Percentiles rank a stretch among this genome's conserved stretches.
phyloP scores from a whole-genome alignment of 2,888 invertebrate genomes.

The Eupeodes latifasciatus region DNA sequence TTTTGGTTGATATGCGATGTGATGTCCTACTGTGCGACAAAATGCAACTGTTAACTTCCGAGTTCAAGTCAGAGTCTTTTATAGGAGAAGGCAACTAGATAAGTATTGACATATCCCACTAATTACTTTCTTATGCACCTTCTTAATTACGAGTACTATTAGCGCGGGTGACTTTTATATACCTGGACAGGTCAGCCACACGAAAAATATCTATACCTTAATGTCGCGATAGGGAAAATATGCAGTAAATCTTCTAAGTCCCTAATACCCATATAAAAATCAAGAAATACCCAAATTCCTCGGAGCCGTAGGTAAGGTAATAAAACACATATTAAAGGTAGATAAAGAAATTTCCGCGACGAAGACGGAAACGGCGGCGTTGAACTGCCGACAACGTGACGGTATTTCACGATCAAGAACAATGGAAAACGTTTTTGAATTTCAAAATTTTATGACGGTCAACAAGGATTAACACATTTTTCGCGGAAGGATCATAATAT shows the following conservation, averaged over 20 bases:
- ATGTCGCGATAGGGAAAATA: conserved; percentile 51
- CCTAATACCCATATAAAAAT: background rate
- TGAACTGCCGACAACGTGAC: background rate
- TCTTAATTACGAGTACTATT: conserved; percentile 26
- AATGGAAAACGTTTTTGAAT: conserved; percentile 42
- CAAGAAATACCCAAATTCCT: conserved; percentile 48
- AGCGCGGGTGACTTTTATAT: conserved; percentile 6
- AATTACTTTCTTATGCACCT: conserved; percentile 46
- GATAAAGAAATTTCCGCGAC: conserved; percentile 32
- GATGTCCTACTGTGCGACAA: conserved; percentile 18
- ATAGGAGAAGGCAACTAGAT: conserved; percentile 11
- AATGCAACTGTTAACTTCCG: conserved; percentile 46
- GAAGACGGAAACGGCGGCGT: too few species aligned
- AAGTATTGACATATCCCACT: conserved; percentile 34
- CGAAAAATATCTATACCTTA: background rate
- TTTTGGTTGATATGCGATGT: background rate
- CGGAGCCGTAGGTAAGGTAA: background rate
- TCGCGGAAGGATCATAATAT: conserved; percentile 51
- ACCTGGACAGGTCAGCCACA: conserved; percentile 31
- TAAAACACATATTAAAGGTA: conserved; percentile 57
- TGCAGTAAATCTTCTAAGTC: conserved; percentile 31
- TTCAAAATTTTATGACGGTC: conserved; percentile 35
- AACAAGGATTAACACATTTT: conserved; percentile 38
- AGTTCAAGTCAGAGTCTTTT: conserved; percentile 29
- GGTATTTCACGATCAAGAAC: conserved; percentile 30